Evolutionary conservation across 2,113 vertebrate genomes (phyloP).

Genomic region (Sapayoa aenigma): DNA sequence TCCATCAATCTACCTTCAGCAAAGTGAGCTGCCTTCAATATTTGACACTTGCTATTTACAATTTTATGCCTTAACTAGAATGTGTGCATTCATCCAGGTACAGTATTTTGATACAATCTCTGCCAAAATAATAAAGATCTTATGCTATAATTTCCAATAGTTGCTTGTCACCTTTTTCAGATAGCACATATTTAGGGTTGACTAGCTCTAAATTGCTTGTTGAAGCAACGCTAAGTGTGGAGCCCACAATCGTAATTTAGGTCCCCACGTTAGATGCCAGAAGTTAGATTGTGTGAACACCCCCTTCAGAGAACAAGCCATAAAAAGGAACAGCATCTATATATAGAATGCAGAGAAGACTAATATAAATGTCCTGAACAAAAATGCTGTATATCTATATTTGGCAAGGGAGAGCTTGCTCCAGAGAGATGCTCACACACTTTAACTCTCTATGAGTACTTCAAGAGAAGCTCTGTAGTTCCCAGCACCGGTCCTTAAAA

Average conservation of each 20-base stretch:
- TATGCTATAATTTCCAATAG: not conserved
- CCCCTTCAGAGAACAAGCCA: not conserved
- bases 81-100: not conserved
- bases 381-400: constrained; percentile 16
- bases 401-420: not conserved
- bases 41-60: not conserved
- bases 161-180: not conserved
- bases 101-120: not conserved
- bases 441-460: not conserved
- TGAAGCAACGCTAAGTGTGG: not conserved
- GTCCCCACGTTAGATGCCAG: not conserved
- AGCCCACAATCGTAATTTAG: constrained; percentile 6
- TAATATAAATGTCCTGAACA: not conserved
- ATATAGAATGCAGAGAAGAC: not conserved
- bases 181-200: not conserved
- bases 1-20: not conserved
- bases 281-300: not conserved
- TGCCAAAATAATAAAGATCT: not conserved
- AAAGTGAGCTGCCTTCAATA: not conserved
- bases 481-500: not conserved
- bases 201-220: not conserved
- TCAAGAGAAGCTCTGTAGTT: not conserved
- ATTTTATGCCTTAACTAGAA: not conserved
- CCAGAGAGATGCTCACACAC: not conserved
- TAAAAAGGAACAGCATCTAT: not conserved